Percentiles rank a stretch among this genome's conserved stretches.
Conservation (phyloP, 1,140 invertebrate genomes). For the Calosoma granatense region DNA sequence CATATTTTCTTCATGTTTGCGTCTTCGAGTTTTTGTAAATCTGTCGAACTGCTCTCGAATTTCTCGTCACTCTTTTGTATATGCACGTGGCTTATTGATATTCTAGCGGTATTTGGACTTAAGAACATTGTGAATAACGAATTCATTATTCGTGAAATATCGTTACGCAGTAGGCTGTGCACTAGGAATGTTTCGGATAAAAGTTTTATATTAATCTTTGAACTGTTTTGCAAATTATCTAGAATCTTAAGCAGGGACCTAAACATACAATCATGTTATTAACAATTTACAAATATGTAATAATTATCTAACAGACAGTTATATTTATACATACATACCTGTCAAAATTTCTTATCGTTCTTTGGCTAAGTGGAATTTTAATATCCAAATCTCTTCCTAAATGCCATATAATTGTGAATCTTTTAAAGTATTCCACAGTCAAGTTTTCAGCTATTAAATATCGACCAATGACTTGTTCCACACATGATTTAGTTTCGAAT, state of each 20-base stretch:
- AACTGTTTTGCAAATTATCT: slow-evolving; percentile 60
- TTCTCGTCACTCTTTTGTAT: slow-evolving; percentile 55
- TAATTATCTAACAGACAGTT: not conserved
- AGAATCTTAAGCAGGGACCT: slow-evolving; percentile 66
- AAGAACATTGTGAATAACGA: slow-evolving; percentile 70
- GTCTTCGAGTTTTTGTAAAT: slow-evolving; percentile 32
- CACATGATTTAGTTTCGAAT: slow-evolving; percentile 47
- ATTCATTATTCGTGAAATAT: slow-evolving; percentile 68
- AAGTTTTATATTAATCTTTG: slow-evolving; percentile 57
- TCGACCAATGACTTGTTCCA: slow-evolving; percentile 58
- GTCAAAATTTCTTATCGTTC: slow-evolving; percentile 41
- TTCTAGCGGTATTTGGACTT: slow-evolving; percentile 69
- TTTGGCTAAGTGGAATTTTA: slow-evolving; percentile 28
- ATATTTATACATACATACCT: slow-evolving; percentile 31
- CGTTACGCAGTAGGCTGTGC: slow-evolving; percentile 63
- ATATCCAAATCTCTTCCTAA: slow-evolving; percentile 57
- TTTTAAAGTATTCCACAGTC: slow-evolving; percentile 56
- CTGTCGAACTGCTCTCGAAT: slow-evolving; percentile 29
- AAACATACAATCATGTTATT: slow-evolving; percentile 21
- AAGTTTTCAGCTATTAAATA: slow-evolving; percentile 38
- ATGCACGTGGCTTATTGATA: slow-evolving; percentile 77
- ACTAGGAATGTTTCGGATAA: slow-evolving; percentile 63
- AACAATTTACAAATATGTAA: no score
- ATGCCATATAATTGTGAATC: slow-evolving; percentile 72
- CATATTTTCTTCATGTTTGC: slow-evolving; percentile 56